Percentiles rank a stretch among this genome's conserved stretches.
phyloP scores from a whole-genome alignment of 2,888 invertebrate species.

The Drosophila subquinaria region DNA sequence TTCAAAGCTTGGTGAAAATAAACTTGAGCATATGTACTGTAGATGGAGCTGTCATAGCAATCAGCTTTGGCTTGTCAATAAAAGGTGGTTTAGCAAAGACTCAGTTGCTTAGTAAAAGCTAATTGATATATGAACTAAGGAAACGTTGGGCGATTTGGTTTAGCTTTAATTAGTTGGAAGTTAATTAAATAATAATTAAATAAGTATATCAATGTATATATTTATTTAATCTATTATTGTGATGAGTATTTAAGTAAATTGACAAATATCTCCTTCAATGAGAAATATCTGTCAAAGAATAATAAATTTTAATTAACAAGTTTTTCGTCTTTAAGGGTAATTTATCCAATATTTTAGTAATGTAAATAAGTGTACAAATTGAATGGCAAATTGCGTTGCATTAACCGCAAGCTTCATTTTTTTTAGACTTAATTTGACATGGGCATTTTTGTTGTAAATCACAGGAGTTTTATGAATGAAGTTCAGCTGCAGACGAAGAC shows the following conservation, averaged over 20 bases:
- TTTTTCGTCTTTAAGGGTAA: no score
- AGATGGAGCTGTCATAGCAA: constrained; percentile 32
- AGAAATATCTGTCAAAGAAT: no score
- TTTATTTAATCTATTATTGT: no score
- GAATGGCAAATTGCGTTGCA: background rate
- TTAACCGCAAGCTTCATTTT: constrained; percentile 23
- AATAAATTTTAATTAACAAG: no score
- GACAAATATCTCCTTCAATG: no score
- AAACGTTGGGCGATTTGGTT: background rate
- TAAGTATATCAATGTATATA: background rate
- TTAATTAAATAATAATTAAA: background rate
- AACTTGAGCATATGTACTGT: background rate
- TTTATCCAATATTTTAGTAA: background rate
- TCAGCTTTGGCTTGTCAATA: background rate
- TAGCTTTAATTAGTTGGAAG: background rate
- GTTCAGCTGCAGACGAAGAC: constrained; percentile 8
- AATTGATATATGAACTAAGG: background rate
- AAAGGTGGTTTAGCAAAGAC: fast-evolving
- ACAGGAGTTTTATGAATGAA: constrained; percentile 57
- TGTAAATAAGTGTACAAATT: background rate
- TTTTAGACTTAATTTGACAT: constrained; percentile 25
- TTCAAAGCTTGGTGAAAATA: background rate
- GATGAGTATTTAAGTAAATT: no score
- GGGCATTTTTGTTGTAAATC: constrained; percentile 24
- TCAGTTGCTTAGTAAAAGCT: constrained; percentile 1